Evolutionary conservation across 2,888 invertebrate genomes (phyloP), one percentile per base, ranked within the genome.

Genomic region (Drosophila affinis): DNA sequence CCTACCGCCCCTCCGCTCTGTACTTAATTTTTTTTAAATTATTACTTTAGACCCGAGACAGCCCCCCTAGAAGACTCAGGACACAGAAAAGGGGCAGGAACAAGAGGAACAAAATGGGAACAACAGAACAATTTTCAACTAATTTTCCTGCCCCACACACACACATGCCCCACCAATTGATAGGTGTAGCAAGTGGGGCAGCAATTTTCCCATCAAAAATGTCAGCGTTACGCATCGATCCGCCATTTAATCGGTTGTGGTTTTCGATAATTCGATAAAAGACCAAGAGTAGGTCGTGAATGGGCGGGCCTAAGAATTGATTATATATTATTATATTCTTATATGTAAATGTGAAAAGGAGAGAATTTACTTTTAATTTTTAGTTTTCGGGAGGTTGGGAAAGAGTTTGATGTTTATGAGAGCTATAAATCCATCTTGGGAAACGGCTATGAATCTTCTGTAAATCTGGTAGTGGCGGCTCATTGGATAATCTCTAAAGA

Each of bases 11-110:
- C 14, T 6, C 7, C 6, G 39, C 53, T 34, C 39, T 53, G 46
- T 32, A 44, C 71, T 58, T 58, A 55, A 71, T 71, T 59, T 59
- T 51, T 12, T 59, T 51, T 10, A 58, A 71, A 63, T 70, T 52
- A 71, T 62, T 70, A 51, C 62, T 32, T 21, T 32, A 71, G 58
- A 58, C 39, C 47, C 55, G 34, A 58, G 17, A 34, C n/a, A 27
- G 5, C 59, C 14, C 14, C 39, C 39, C 14, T 0, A 2, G n/a
- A 56, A 29, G 7, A 7, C 45, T n/a, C 29, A 12, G 18, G 18
- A 45, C n/a, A 49, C 9, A 27, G n/a, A 39, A 14, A 14, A 6
- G 1, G n/a, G n/a, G 14, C n/a, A n/a, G n/a, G n/a, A n/a, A n/a
- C n/a, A n/a, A n/a, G 39, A 6, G 21, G 17, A 24, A 47, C 29